These are phyloP conservation scores for Gymnocheta viridis DNA, from an alignment of 2,888 invertebrate genomes.

Conservation along the genomic window DNA sequence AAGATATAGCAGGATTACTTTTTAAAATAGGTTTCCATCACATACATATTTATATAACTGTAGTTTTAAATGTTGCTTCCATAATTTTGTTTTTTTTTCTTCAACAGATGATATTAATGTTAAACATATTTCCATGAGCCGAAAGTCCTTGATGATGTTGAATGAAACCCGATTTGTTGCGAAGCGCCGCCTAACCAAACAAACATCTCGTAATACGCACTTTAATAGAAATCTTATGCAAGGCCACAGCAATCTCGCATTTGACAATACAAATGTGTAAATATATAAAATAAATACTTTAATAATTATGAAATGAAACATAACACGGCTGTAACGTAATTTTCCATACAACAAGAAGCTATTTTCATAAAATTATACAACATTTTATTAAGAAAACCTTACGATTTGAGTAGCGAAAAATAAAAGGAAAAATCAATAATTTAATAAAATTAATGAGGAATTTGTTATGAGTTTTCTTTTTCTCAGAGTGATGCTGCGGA, in stretches of 20 bases:
- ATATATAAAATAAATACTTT: neutral
- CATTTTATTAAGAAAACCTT: too few species aligned
- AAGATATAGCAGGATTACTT: too few species aligned
- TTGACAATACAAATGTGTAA: constrained; percentile 71
- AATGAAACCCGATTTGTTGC: constrained; percentile 77
- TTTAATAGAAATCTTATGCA: constrained; percentile 72
- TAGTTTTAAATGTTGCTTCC: neutral
- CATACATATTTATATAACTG: neutral
- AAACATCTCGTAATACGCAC: constrained; percentile 71
- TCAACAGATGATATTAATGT: constrained; percentile 76
- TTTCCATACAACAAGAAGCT: too few species aligned
- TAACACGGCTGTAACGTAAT: too few species aligned
- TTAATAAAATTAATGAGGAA: too few species aligned
- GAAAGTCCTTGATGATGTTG: constrained; percentile 79
- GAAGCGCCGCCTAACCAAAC: constrained; percentile 75
- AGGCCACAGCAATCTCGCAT: constrained; percentile 75
- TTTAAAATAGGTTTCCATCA: too few species aligned
- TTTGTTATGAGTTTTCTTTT: too few species aligned
- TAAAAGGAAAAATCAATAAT: too few species aligned
- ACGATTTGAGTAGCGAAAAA: too few species aligned
- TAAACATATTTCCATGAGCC: constrained; percentile 77
- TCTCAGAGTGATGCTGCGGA: too few species aligned
- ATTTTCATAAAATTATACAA: too few species aligned
- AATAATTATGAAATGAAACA: too few species aligned
- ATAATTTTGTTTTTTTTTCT: neutral